Conservation (phyloP, 2,888 invertebrate species). For the Mimas tiliae region DNA sequence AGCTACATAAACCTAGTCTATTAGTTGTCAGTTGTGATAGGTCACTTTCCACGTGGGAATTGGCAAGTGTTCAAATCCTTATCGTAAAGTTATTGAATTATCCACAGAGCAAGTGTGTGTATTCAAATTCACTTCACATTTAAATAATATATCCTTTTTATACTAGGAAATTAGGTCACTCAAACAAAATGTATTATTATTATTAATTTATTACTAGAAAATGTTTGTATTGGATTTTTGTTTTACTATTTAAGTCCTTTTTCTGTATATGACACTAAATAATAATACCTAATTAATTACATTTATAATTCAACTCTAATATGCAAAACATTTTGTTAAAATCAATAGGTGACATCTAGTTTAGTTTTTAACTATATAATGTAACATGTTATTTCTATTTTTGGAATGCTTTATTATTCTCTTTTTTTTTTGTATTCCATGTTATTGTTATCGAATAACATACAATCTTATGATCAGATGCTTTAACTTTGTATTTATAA, state of each 20-base stretch:
- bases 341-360: too few species aligned
- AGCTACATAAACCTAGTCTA: background rate
- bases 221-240: background rate
- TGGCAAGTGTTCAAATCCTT: slow-evolving; percentile 21
- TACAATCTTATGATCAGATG: too few species aligned
- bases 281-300: too few species aligned
- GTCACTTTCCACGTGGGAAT: slow-evolving; percentile 11
- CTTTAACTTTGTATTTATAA: background rate
- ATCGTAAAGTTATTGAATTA: slow-evolving; percentile 1
- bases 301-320: too few species aligned
- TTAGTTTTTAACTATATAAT: too few species aligned
- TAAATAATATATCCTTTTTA: background rate
- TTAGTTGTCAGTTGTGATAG: slow-evolving; percentile 2
- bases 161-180: background rate
- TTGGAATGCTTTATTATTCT: too few species aligned
- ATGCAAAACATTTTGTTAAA: too few species aligned
- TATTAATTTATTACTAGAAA: background rate
- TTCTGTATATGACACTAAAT: background rate
- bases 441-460: too few species aligned
- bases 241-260: background rate
- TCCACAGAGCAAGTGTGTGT: background rate
- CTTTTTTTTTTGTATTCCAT: too few species aligned
- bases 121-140: background rate
- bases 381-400: too few species aligned
- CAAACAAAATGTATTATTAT: background rate